A percentile compares a stretch with the other conserved stretches of the same genome.
Evolutionary conservation across 2,888 invertebrate genomes (phyloP).

Genomic region (Xanthia togata): DNA sequence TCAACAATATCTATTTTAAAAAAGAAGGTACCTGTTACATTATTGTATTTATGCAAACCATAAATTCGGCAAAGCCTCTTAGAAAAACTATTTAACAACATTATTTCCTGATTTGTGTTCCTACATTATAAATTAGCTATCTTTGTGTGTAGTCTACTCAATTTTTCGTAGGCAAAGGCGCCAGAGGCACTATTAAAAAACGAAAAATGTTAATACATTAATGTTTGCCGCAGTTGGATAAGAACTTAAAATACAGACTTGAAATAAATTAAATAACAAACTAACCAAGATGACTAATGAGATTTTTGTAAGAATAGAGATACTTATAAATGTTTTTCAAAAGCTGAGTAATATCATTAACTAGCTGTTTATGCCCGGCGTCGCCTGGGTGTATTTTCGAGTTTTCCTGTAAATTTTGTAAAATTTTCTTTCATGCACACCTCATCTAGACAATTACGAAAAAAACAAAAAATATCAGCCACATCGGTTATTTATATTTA

Average conservation of each 20-base stretch:
- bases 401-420: too few relatives aligned
- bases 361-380: too few relatives aligned
- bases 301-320: neutral
- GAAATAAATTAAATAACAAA: neutral
- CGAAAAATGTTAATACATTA: neutral
- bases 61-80: neutral
- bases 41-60: conserved; percentile 8
- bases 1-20: too few relatives aligned
- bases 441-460: too few relatives aligned
- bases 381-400: too few relatives aligned
- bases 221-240: too few relatives aligned
- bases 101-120: neutral
- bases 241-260: too few relatives aligned
- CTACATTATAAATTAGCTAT: neutral
- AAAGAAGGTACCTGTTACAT: neutral
- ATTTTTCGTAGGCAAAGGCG: too few relatives aligned
- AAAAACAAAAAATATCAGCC: too few relatives aligned
- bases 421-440: too few relatives aligned
- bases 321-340: neutral
- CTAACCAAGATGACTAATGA: neutral
- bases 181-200: neutral
- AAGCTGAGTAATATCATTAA: neutral
- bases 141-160: neutral
- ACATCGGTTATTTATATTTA: too few relatives aligned
- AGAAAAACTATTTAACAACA: neutral